Evolutionary conservation across 1,140 invertebrate species (phyloP), one percentile per base, ranked within the genome.

Genomic region (Lerema accius): DNA sequence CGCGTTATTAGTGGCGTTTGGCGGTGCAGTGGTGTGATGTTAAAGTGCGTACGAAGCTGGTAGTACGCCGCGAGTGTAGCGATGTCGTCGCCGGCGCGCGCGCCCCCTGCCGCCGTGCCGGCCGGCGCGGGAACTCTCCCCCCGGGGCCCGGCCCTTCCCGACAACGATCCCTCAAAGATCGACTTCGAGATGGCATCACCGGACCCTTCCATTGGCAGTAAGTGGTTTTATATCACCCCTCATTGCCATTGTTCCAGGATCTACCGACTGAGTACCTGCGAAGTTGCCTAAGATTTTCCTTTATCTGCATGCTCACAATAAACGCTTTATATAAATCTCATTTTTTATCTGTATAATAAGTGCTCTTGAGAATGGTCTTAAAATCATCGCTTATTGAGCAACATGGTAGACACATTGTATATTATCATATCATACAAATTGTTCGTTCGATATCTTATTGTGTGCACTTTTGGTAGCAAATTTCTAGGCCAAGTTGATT

Each of bases 181-280:
- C 92, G 94, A 14, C 92, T 95, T 37, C 93, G 94, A 77, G 94
- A 95, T 45, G 94, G 94, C 71, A 95, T 96, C 83, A 94, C 94
- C 23, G 94, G 94, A 79, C 94, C 94, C 82, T 94, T 95, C 76
- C 93, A 93, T 68, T 95, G 94, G 94, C 94, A 95, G 94, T 95
- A 92, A 95, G 94, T 95, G 81, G 40, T 76, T 67, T 63, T 74
- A 69, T 63, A 49, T 16, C 45, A 37, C 51, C 45, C 60, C 23
- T 55, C 3, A 43, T 58, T 13, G 5, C 35, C 11, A 11, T 69
- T 72, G 39, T 51, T 62, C 16, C 63, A 68, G 66, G 45, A 7
- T 32, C 19, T 5, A 45, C 26, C 46, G n/a, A 42, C 32, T 15
- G 49, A 15, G 48, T 11, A 13, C 14, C 45, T 42, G 48, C 37